phyloP scores from a whole-genome alignment of 2,797 vertebrate species.

The Coilia nasus region DNA sequence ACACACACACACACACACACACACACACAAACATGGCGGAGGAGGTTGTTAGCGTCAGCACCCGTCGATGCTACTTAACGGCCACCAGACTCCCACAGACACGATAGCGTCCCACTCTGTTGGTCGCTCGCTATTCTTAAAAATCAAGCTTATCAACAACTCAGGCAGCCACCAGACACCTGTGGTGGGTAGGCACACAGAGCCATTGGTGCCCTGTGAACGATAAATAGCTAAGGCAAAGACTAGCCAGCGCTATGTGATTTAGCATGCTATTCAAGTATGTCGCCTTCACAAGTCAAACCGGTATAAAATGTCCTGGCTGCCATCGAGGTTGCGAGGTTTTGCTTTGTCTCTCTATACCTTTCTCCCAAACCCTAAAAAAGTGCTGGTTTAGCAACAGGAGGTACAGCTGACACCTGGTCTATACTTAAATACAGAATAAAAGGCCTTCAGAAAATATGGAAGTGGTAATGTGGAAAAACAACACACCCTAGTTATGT shows the following conservation, averaged over 20 bases:
- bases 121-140: neutral
- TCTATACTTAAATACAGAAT: neutral
- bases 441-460: neutral
- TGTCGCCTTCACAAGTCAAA: neutral
- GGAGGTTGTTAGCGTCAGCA: neutral
- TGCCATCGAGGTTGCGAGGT: neutral
- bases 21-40: too few relatives aligned
- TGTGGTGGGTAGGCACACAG: neutral
- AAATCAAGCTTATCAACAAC: constrained; percentile 13
- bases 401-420: neutral
- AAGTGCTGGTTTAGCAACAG: neutral
- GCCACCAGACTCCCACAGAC: neutral
- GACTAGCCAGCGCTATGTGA: neutral
- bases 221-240: neutral
- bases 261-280: neutral
- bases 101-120: neutral
- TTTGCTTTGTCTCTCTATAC: neutral
- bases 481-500: neutral
- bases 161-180: neutral
- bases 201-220: neutral
- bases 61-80: constrained; percentile 10
- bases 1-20: neutral
- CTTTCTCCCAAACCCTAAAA: neutral
- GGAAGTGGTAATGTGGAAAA: neutral
- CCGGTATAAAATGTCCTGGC: neutral